Evolutionary conservation across 2,888 invertebrate species (phyloP).

Genomic region (Nowickia ferox): DNA sequence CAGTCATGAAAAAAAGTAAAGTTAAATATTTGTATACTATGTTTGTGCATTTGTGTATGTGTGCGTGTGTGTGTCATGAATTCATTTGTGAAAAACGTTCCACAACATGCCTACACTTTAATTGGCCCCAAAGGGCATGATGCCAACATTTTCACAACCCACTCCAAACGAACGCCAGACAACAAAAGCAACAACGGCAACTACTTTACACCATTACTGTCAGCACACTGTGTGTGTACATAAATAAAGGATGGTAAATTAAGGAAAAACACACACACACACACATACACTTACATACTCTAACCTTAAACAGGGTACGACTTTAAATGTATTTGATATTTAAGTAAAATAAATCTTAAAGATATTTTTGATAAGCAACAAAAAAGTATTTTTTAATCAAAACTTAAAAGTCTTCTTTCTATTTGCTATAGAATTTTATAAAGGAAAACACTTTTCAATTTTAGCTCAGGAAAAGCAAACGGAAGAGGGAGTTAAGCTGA

Average conservation of each 20-base stretch:
- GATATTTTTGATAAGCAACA: neutral
- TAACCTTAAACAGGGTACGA: slow-evolving; percentile 10
- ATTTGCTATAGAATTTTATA: neutral
- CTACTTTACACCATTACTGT: slow-evolving; percentile 63
- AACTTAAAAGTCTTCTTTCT: neutral
- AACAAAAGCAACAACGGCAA: slow-evolving; percentile 47
- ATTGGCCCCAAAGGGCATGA: slow-evolving; percentile 71
- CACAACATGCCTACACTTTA: slow-evolving; percentile 69
- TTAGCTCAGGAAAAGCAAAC: neutral
- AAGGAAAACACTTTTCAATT: neutral
- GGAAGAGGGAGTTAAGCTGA: neutral
- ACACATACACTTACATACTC: slow-evolving; percentile 1
- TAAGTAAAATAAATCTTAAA: slow-evolving; percentile 1
- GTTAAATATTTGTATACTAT: slow-evolving; percentile 50
- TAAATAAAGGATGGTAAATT: slow-evolving; percentile 36
- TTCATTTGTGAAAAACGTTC: slow-evolving; percentile 64
- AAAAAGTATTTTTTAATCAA: slow-evolving; percentile 6
- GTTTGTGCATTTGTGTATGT: slow-evolving; percentile 36
- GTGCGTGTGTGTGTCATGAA: slow-evolving; percentile 40
- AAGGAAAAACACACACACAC: neutral
- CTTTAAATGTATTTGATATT: neutral
- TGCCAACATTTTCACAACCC: slow-evolving; percentile 64
- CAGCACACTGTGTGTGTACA: slow-evolving; percentile 1
- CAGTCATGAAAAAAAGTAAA: slow-evolving; percentile 15
- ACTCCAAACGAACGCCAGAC: slow-evolving; percentile 50